Base-by-base conservation (phyloP, 2,113 vertebrate genomes). In the Coreoperca whiteheadi region DNA sequence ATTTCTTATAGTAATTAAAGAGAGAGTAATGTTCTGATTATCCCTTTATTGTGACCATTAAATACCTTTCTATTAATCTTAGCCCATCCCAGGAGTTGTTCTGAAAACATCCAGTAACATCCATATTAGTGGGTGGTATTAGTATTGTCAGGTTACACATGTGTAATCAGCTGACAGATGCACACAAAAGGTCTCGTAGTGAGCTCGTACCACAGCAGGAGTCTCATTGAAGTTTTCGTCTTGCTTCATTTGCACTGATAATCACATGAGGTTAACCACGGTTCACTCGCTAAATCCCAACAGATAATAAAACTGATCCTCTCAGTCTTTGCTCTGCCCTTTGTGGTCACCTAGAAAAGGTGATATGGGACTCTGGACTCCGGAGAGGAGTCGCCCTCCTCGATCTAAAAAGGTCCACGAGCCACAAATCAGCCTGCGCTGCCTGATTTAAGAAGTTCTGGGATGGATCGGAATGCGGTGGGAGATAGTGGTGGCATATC, bases 231-330 rank as follows among this genome's bases (percentile, higher is more conserved):
- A 84, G 84, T 86, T 87, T 84, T 67, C 6, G 53, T 85, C 84
- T 87, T 89, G 88, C 84, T 91, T 93, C 92, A 91, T 93, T 93
- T 92, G 83, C 82, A 71, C 83, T 84, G 89, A 88, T 92, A 90
- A 93, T 93, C 83, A 88, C 80, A 61, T 1, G 87, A 91, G 86
- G 86, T 89, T 78, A 92, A 91, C 81, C 83, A 6, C 2, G 83
- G 87, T 85, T 90, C 89, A 79, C 85, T 68, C 66, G 6, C 79
- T 87, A 91, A 93, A 89, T 85, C 89, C 87, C 56, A 34, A 23
- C 79, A 65, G 86, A 90, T 86, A 87, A 93, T 88, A 88, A 82
- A 86, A 86, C 37, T 68, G 85, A 87, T 83, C 89, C 84, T 59
- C 79, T 56, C 56, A 8, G 60, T 86, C 81, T 88, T 70, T 63